These are phyloP conservation scores for Ptilodon capucinus DNA, from an alignment of 2,888 invertebrate genomes.

Conservation along the genomic window DNA sequence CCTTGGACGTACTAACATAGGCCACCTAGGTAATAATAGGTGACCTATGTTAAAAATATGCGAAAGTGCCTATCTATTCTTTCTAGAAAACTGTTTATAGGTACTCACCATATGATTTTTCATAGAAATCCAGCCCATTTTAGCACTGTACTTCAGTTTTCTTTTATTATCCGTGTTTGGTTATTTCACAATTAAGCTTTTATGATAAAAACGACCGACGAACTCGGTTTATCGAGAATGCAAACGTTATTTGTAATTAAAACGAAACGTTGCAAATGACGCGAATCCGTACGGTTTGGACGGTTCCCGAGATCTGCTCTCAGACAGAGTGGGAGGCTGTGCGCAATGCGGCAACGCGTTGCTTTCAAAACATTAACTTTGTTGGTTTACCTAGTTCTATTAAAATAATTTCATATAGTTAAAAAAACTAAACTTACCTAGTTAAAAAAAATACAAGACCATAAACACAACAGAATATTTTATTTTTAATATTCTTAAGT, in stretches of 20 bases:
- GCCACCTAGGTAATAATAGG: too few relatives aligned
- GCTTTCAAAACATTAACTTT: slow-evolving; percentile 51
- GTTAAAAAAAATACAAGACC: not conserved
- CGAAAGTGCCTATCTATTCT: not conserved
- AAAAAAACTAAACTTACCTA: too few relatives aligned
- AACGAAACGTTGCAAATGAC: slow-evolving; percentile 29
- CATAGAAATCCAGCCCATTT: slow-evolving; percentile 80
- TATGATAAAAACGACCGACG: slow-evolving; percentile 35
- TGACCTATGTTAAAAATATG: too few relatives aligned
- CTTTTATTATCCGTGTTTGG: slow-evolving; percentile 61
- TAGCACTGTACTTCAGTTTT: slow-evolving; percentile 63
- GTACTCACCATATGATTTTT: slow-evolving; percentile 78
- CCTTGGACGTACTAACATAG: too few relatives aligned
- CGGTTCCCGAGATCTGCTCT: slow-evolving; percentile 67
- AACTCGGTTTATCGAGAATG: slow-evolving; percentile 7
- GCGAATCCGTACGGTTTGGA: slow-evolving; percentile 67
- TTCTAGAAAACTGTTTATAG: too few relatives aligned
- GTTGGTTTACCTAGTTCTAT: too few relatives aligned
- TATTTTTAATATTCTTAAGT: too few relatives aligned
- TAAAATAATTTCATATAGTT: too few relatives aligned
- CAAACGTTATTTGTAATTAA: slow-evolving; percentile 25
- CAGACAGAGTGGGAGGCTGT: slow-evolving; percentile 78
- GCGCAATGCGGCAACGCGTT: slow-evolving; percentile 77
- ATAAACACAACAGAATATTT: too few relatives aligned
- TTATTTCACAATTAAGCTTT: slow-evolving; percentile 19